Percentiles rank a stretch among this genome's conserved stretches.
phyloP scores from a whole-genome alignment of 1,140 invertebrate genomes.

The Maniola jurtina region DNA sequence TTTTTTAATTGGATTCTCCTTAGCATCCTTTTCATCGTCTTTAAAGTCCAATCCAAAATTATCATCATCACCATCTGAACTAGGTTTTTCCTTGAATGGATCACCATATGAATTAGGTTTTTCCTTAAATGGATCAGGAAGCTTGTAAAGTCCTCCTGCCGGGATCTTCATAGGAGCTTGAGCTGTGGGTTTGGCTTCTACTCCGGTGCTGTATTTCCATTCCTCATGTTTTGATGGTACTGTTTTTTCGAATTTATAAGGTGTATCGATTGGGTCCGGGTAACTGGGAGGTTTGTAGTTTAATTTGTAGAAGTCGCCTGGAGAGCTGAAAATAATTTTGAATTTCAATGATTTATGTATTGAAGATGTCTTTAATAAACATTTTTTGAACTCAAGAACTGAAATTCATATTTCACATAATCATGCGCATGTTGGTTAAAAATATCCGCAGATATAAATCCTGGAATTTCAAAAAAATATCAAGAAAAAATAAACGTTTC shows the following conservation, averaged over 20 bases:
- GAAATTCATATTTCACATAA: too few species aligned
- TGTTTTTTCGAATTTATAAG: constrained; percentile 50
- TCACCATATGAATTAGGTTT: constrained; percentile 44
- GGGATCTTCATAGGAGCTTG: constrained; percentile 49
- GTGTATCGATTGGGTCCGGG: constrained; percentile 35
- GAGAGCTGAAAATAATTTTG: constrained; percentile 34
- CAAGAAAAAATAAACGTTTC: too few species aligned
- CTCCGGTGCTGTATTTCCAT: constrained; percentile 33
- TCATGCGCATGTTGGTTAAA: too few species aligned
- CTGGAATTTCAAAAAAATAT: too few species aligned
- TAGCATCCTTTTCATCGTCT: constrained; percentile 41
- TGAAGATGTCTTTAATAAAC: too few species aligned
- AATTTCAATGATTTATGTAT: too few species aligned
- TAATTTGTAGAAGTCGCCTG: constrained; percentile 41
- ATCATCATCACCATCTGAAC: constrained; percentile 36
- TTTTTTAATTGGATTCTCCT: constrained; percentile 52
- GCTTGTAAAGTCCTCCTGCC: constrained; percentile 58
- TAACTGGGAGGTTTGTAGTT: constrained; percentile 39
- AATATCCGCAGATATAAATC: too few species aligned
- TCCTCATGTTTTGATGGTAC: constrained; percentile 32
- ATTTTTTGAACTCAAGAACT: too few species aligned
- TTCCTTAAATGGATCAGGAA: constrained; percentile 49
- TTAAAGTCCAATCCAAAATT: constrained; percentile 48
- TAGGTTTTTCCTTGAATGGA: constrained; percentile 52
- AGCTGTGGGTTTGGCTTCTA: constrained; percentile 54